Percentiles rank a stretch among this genome's conserved stretches.
Conservation (phyloP, 2,888 invertebrate genomes). For the Scaptomyza reducta region DNA sequence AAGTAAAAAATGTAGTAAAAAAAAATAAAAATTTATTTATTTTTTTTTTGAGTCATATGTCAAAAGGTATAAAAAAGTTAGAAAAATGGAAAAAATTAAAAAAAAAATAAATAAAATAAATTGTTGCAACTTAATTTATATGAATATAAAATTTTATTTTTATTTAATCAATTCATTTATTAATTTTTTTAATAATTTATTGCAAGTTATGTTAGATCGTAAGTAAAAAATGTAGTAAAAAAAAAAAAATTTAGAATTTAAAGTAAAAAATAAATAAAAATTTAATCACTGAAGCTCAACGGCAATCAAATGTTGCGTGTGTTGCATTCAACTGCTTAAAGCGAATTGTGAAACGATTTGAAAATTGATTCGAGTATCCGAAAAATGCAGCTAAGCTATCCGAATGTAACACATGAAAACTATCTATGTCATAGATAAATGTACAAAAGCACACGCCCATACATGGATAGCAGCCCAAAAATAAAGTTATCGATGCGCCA, state of each 20-base stretch:
- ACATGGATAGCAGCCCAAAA: conserved; percentile 57
- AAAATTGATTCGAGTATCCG: conserved; percentile 44
- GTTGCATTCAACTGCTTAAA: conserved; percentile 30
- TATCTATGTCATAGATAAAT: conserved; percentile 36
- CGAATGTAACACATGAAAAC: conserved; percentile 4
- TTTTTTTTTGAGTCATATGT: too few species aligned
- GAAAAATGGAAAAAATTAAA: too few species aligned
- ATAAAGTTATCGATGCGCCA: conserved; percentile 68
- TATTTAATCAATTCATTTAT: too few species aligned
- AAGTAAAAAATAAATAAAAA: conserved; percentile 5
- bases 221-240: conserved; percentile 1
- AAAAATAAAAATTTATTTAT: too few species aligned
- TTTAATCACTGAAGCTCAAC: conserved; percentile 37
- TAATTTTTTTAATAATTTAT: too few species aligned
- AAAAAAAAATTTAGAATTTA: too few species aligned
- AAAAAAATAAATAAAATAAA: too few species aligned
- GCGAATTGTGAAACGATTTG: conserved; percentile 49
- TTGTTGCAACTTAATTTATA: too few species aligned
- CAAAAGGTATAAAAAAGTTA: too few species aligned
- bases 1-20: too few species aligned
- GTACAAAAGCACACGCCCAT: conserved; percentile 27
- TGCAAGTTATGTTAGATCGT: conserved; percentile 6
- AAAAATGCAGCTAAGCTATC: conserved; percentile 8
- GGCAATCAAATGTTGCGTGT: conserved; percentile 55
- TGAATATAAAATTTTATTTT: too few species aligned